A percentile compares a stretch with the other conserved stretches of the same genome.
Conservation (phyloP, 2,888 invertebrate species). For the Leptopterna dolabrata region DNA sequence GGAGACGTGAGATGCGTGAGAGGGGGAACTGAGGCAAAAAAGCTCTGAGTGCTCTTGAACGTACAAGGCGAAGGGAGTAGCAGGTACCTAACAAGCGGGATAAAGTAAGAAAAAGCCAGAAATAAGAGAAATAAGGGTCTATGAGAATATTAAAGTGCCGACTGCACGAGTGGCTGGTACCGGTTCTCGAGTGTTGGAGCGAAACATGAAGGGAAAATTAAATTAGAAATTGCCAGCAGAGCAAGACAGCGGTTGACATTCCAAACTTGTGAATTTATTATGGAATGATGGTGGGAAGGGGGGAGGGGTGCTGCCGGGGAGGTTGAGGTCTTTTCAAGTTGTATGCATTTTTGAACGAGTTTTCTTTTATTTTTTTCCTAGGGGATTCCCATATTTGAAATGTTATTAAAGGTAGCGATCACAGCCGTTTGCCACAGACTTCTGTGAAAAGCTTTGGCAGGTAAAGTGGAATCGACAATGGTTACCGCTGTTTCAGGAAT, state of each 20-base stretch:
- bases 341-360: background rate
- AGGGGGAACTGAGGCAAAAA: background rate
- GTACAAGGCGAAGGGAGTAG: background rate
- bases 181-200: conserved; percentile 10
- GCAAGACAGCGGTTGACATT: background rate
- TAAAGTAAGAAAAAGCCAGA: conserved; percentile 13
- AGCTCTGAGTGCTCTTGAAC: background rate
- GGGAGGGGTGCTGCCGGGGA: background rate
- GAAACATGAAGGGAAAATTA: background rate
- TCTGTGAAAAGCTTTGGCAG: too few relatives aligned
- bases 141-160: conserved; percentile 24
- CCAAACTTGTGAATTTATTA: background rate
- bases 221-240: background rate
- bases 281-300: background rate
- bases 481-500: too few relatives aligned
- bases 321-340: background rate
- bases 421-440: background rate
- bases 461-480: too few relatives aligned
- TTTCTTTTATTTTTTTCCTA: background rate
- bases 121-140: conserved; percentile 34
- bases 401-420: background rate
- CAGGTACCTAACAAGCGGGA: conserved; percentile 30
- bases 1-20: background rate
- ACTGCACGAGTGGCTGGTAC: conserved; percentile 4
- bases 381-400: background rate